A percentile compares a stretch with the other conserved stretches of the same genome.
These are phyloP conservation scores for Pseudopleuronectes americanus DNA, from an alignment of 2,797 vertebrate species.

Conservation along the genomic window DNA sequence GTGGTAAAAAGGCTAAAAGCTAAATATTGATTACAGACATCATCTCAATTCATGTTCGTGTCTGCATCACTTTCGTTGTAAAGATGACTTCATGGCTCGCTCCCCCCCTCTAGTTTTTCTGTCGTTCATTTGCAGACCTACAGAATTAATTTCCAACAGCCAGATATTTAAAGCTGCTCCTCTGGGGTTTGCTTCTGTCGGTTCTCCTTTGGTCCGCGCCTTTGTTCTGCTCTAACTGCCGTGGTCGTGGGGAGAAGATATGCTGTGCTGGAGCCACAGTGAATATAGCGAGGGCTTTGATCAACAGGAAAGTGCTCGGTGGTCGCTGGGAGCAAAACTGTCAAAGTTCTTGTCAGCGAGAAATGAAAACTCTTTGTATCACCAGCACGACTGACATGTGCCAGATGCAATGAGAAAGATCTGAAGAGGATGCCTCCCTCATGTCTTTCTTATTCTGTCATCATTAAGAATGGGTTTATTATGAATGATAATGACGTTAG, in stretches of 20 bases:
- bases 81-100: no score
- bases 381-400: neutral
- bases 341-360: neutral
- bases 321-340: constrained; percentile 12
- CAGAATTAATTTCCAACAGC: neutral
- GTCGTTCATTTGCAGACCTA: neutral
- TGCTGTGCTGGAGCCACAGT: neutral
- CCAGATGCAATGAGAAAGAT: no score
- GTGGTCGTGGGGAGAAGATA: constrained; percentile 11
- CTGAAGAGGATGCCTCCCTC: no score
- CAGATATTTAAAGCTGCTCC: neutral
- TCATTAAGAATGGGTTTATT: no score
- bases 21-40: neutral
- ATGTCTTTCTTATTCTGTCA: no score
- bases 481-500: no score
- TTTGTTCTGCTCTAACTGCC: constrained; percentile 37
- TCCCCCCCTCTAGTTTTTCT: neutral
- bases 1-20: neutral
- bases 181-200: neutral
- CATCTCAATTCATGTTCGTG: rapidly evolving
- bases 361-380: neutral
- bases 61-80: neutral
- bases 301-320: constrained; percentile 22
- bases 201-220: neutral
- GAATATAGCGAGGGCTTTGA: constrained; percentile 21